A percentile compares a stretch with the other conserved stretches of the same genome.
Evolutionary conservation across 2,888 invertebrate genomes (phyloP).

Genomic region (Melanostoma mellinum): DNA sequence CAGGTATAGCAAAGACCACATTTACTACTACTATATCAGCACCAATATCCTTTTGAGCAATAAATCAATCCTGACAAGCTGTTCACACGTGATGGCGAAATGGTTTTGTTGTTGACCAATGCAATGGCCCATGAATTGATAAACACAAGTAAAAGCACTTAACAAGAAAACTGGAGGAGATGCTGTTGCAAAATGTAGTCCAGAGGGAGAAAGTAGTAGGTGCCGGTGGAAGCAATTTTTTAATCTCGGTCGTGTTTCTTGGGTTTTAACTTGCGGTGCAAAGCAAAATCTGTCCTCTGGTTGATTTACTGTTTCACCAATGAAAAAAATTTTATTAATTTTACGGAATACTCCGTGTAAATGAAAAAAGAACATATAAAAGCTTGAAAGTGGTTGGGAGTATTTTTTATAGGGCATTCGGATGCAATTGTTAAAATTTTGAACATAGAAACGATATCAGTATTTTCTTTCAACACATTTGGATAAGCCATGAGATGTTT

Average conservation of each 20-base stretch:
- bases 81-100: conserved; percentile 1
- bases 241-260: not conserved
- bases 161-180: conserved; percentile 1
- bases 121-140: conserved; percentile 43
- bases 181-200: conserved; percentile 41
- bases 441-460: too few species aligned
- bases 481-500: too few species aligned
- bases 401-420: too few species aligned
- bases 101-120: conserved; percentile 30
- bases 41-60: conserved; percentile 9
- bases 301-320: conserved; percentile 35
- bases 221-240: conserved; percentile 1
- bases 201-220: conserved; percentile 8
- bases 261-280: conserved; percentile 10
- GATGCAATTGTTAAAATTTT: too few species aligned
- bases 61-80: conserved; percentile 25
- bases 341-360: not conserved
- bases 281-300: conserved; percentile 27
- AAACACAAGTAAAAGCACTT: conserved; percentile 44
- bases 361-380: too few species aligned
- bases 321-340: conserved; percentile 22
- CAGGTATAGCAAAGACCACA: not conserved
- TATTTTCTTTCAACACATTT: too few species aligned
- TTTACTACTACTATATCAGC: conserved; percentile 8
- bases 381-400: too few species aligned